Percentiles rank a stretch among this genome's conserved stretches.
Conservation (phyloP, 64 coral and sea anemone genomes). For the Montipora efflorescens region DNA sequence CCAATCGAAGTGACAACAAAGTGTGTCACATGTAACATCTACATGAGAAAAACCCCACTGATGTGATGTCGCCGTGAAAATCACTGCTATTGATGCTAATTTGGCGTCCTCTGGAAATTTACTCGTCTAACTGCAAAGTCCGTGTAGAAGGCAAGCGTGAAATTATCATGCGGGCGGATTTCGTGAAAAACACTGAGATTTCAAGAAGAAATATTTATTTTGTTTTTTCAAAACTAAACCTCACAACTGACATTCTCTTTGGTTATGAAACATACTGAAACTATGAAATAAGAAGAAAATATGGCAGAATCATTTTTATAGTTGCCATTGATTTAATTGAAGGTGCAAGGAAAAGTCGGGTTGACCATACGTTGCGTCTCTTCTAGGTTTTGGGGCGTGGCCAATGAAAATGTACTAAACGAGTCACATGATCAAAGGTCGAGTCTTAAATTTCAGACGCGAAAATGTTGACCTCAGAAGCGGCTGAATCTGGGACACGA, state of each 20-base stretch:
- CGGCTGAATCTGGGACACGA: not conserved
- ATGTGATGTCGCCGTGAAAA: not conserved
- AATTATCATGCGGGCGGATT: not conserved
- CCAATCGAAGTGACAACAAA: not conserved
- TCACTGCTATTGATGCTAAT: not conserved
- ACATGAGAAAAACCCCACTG: not conserved
- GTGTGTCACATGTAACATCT: not conserved
- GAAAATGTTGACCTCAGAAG: not conserved
- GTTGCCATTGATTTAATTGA: not conserved
- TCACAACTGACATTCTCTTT: not conserved
- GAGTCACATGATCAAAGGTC: too few species aligned
- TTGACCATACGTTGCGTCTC: not conserved
- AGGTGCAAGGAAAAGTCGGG: not conserved
- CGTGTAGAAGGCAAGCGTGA: too few species aligned
- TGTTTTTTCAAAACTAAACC: not conserved
- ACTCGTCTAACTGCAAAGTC: too few species aligned
- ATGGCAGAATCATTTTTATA: too few species aligned
- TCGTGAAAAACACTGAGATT: not conserved
- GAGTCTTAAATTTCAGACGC: not conserved
- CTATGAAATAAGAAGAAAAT: too few species aligned
- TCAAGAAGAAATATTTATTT: not conserved
- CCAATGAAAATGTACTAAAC: too few species aligned
- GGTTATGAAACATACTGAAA: too few species aligned
- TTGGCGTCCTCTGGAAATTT: not conserved
- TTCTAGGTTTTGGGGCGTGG: not conserved